Percentiles rank a stretch among this genome's conserved stretches.
phyloP scores from a whole-genome alignment of 1,140 invertebrate species.

The Trachymyrmex cornetzi region DNA sequence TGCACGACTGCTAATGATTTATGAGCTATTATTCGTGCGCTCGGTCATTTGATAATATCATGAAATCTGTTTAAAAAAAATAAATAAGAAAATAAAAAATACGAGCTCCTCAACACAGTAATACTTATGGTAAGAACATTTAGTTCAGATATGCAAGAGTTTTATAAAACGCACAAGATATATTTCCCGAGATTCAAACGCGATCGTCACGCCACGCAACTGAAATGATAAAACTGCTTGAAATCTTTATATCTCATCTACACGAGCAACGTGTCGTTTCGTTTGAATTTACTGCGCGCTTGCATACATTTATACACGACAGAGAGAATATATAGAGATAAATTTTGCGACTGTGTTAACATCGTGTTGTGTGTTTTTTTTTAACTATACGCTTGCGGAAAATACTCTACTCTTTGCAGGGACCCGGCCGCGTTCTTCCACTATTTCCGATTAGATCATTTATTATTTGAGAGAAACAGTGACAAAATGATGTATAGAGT shows the following conservation, averaged over 20 bases:
- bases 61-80: not conserved
- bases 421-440: not conserved
- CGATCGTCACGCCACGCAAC: slow-evolving; percentile 22
- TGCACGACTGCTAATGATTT: not conserved
- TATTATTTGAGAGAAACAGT: slow-evolving; percentile 50
- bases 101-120: too few species aligned
- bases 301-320: slow-evolving; percentile 21
- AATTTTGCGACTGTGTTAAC: slow-evolving; percentile 30
- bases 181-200: slow-evolving; percentile 12
- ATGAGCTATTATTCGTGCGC: not conserved
- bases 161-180: slow-evolving; percentile 14
- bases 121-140: not conserved
- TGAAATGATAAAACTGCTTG: slow-evolving; percentile 37
- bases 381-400: not conserved
- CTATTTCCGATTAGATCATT: slow-evolving; percentile 58
- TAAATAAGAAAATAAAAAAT: too few species aligned
- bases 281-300: slow-evolving; percentile 36
- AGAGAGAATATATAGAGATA: slow-evolving; percentile 51
- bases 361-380: slow-evolving; percentile 13
- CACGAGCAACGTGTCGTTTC: slow-evolving; percentile 30
- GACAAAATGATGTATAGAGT: slow-evolving; percentile 54
- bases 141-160: not conserved
- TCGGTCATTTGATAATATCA: slow-evolving; percentile 15
- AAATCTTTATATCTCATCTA: slow-evolving; percentile 47
- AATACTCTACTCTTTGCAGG: not conserved